phyloP scores from a whole-genome alignment of 2,113 vertebrate genomes.

The Bos indicus region DNA sequence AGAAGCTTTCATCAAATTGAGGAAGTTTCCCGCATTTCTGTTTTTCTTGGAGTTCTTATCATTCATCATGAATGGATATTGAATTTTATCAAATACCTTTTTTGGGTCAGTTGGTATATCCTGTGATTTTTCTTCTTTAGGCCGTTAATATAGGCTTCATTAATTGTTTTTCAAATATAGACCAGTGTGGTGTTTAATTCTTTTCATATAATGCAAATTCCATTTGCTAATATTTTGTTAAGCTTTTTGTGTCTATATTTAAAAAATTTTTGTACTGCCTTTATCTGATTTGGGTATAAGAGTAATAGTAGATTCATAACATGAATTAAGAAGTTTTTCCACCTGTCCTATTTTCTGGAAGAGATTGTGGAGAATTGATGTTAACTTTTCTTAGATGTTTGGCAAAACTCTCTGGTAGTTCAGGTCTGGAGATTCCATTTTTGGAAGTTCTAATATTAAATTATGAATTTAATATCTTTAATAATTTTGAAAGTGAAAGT shows the following conservation, averaged over 20 bases:
- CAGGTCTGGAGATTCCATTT: background rate
- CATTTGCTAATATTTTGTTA: background rate
- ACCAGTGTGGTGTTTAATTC: background rate
- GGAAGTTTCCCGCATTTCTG: background rate
- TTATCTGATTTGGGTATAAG: background rate
- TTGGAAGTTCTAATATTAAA: conserved; percentile 30
- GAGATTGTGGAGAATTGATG: background rate
- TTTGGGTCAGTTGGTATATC: background rate
- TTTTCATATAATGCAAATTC: background rate
- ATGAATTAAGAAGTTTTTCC: background rate
- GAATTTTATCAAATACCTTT: background rate
- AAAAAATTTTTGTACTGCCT: background rate
- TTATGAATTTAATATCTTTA: conserved; percentile 10
- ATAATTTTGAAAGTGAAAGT: background rate
- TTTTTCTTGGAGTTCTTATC: background rate
- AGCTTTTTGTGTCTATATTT: background rate
- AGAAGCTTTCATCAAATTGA: background rate
- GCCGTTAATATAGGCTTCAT: background rate
- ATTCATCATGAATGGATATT: background rate
- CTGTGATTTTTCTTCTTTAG: conserved; percentile 4
- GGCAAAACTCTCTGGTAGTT: conserved; percentile 20
- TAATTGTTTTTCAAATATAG: conserved; percentile 16
- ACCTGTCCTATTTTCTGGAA: background rate
- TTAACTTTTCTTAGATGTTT: conserved; percentile 17
- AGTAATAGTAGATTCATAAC: background rate